Percentiles rank a stretch among this genome's conserved stretches.
phyloP scores from a whole-genome alignment of 1,140 invertebrate genomes.

The Littorina saxatilis region DNA sequence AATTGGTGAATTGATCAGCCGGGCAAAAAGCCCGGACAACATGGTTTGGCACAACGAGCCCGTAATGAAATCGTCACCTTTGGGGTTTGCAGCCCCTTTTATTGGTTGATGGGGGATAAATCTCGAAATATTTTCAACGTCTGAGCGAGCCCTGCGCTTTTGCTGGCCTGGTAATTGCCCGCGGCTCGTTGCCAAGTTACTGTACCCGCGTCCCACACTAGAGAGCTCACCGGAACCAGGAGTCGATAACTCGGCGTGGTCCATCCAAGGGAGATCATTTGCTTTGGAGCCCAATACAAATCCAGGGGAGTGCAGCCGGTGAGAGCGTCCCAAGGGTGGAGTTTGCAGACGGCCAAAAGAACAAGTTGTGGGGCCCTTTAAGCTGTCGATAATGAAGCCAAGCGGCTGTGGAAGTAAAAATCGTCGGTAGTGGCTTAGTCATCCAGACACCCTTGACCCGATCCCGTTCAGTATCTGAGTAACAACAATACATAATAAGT shows the following conservation, averaged over 20 bases:
- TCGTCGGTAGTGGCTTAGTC: too few relatives aligned
- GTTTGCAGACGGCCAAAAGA: background rate
- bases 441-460: too few relatives aligned
- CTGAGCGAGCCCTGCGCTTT: background rate
- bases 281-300: slow-evolving; percentile 22
- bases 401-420: too few relatives aligned
- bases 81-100: background rate
- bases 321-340: slow-evolving; percentile 5
- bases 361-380: background rate
- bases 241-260: slow-evolving; percentile 26
- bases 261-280: slow-evolving; percentile 17
- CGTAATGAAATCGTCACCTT: background rate
- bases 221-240: slow-evolving; percentile 1
- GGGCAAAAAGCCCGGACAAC: slow-evolving; percentile 20
- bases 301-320: background rate
- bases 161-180: slow-evolving; percentile 14
- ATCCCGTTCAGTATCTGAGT: too few relatives aligned
- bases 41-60: slow-evolving; percentile 11
- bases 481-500: too few relatives aligned
- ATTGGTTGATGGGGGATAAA: slow-evolving; percentile 29
- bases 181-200: slow-evolving; percentile 35
- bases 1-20: slow-evolving; percentile 8
- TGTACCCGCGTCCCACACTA: background rate
- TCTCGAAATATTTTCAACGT: slow-evolving; percentile 11
- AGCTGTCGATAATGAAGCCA: background rate